Evolutionary conservation across 2,888 invertebrate species (phyloP).

Genomic region (Philopedon plagiatum): DNA sequence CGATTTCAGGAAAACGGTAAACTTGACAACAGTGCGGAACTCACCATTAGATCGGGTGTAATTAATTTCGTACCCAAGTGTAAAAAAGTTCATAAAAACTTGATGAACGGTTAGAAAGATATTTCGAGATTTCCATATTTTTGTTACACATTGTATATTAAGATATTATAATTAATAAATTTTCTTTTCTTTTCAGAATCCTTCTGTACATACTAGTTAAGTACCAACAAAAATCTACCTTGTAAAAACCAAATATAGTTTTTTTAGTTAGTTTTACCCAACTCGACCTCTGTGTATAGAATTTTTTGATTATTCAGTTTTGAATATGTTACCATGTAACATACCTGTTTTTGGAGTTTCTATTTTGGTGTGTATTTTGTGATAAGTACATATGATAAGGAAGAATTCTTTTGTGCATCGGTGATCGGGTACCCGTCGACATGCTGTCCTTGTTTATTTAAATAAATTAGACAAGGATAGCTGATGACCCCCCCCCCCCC

Average conservation of each 20-base stretch:
- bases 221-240: conserved; percentile 41
- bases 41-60: too few species aligned
- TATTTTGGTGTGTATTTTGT: conserved; percentile 1
- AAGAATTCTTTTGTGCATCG: neutral
- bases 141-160: neutral
- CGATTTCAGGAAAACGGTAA: too few species aligned
- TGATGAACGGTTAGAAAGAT: neutral
- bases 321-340: conserved; percentile 33
- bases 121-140: too few species aligned
- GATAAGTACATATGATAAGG: neutral
- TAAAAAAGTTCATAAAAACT: too few species aligned
- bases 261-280: conserved; percentile 22
- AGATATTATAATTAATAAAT: neutral
- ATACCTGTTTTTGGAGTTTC: conserved; percentile 1
- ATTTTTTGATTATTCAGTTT: neutral
- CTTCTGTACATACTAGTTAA: conserved; percentile 38
- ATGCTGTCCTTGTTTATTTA: neutral
- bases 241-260: conserved; percentile 52
- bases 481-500: too few species aligned
- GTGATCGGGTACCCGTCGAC: too few species aligned
- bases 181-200: conserved; percentile 32
- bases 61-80: too few species aligned
- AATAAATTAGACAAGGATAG: too few species aligned
- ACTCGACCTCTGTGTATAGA: neutral
- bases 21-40: too few species aligned